Conservation (phyloP, 2,113 vertebrate species). For the Azemiops feae region DNA sequence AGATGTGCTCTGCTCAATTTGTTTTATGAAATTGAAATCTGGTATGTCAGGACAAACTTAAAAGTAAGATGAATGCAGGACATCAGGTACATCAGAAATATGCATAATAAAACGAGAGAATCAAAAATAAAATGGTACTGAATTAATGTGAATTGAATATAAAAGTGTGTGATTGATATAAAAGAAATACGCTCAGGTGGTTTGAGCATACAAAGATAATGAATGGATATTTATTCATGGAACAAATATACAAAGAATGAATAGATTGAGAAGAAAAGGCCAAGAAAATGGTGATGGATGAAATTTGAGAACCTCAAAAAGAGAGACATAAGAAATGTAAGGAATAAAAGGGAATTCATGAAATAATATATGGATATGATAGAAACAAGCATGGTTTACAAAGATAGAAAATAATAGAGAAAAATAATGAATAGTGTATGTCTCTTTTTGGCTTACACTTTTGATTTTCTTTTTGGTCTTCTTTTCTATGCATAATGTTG, state of each 20-base stretch:
- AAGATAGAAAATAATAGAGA: not conserved
- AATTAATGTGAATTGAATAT: not conserved
- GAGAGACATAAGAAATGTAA: not conserved
- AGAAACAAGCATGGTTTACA: not conserved
- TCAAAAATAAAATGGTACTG: not conserved
- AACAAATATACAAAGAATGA: not conserved
- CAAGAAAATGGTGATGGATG: not conserved
- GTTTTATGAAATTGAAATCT: not conserved
- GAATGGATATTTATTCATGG: not conserved
- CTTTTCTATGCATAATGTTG: not conserved
- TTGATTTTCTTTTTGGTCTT: not conserved
- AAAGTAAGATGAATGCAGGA: not conserved
- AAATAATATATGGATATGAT: not conserved
- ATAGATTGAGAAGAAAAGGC: not conserved
- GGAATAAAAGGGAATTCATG: not conserved
- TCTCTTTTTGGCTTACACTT: not conserved
- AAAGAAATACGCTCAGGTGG: not conserved
- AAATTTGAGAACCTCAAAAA: not conserved
- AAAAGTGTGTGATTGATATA: not conserved
- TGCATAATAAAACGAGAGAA: not conserved
- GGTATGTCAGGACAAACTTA: not conserved
- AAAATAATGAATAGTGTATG: not conserved
- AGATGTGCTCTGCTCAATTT: not conserved
- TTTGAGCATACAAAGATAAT: not conserved
- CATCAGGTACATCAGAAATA: not conserved